Conservation (phyloP, 2,797 vertebrate species). For the Crenuchus spilurus region DNA sequence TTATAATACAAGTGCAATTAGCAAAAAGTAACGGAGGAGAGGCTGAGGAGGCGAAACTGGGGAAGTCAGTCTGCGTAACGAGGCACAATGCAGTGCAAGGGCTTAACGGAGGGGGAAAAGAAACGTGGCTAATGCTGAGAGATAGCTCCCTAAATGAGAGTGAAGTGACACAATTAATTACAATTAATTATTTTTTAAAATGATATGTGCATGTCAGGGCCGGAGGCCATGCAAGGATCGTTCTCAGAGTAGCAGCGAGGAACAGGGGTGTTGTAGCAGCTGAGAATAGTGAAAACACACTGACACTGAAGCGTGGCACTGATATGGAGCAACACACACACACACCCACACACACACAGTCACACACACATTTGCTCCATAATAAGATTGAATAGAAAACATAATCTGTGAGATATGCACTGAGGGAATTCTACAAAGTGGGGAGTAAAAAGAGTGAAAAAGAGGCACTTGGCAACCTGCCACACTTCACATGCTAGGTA, state of each 20-base stretch:
- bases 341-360: conserved; percentile 1
- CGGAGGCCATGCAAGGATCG: conserved; percentile 23
- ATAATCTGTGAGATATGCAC: conserved; percentile 53
- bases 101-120: conserved; percentile 25
- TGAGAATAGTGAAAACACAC: conserved; percentile 21
- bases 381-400: conserved; percentile 52
- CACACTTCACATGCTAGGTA: conserved; percentile 43
- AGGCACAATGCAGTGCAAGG: conserved; percentile 33
- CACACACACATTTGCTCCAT: conserved; percentile 29
- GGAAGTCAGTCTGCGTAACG: conserved; percentile 70
- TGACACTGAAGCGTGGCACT: conserved; percentile 17
- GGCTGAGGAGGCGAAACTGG: conserved; percentile 58
- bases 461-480: conserved; percentile 50
- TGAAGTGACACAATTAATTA: conserved; percentile 74
- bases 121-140: conserved; percentile 54
- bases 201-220: conserved; percentile 30
- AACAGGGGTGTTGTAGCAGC: conserved; percentile 9
- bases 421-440: conserved; percentile 49
- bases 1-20: conserved; percentile 71
- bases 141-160: conserved; percentile 71
- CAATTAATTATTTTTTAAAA: conserved; percentile 18
- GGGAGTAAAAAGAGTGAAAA: conserved; percentile 1
- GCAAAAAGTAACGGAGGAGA: conserved; percentile 64
- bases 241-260: conserved; percentile 17
- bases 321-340: conserved; percentile 18